Evolutionary conservation across 2,113 vertebrate species (phyloP).

Genomic region (Gopherus evgoodei): DNA sequence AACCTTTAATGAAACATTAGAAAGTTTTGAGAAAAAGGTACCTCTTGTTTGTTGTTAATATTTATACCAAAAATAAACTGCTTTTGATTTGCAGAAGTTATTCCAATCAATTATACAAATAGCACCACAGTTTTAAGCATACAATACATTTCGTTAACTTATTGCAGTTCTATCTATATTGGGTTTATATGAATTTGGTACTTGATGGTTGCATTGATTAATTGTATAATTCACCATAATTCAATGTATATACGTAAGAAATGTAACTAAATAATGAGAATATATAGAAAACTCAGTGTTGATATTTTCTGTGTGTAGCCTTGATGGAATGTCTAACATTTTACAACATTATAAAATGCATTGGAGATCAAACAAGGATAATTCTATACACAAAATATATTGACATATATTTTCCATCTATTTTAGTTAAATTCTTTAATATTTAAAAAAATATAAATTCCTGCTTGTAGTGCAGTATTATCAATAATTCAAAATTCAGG

Average conservation of each 20-base stretch:
- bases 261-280: slow-evolving; percentile 39
- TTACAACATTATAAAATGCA: not conserved
- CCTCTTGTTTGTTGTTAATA: slow-evolving; percentile 18
- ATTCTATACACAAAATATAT: slow-evolving; percentile 32
- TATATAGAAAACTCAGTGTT: slow-evolving; percentile 17
- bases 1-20: slow-evolving; percentile 80
- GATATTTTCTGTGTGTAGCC: not conserved
- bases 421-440: slow-evolving; percentile 31
- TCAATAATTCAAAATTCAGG: slow-evolving; percentile 19
- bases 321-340: not conserved
- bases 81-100: not conserved
- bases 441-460: not conserved
- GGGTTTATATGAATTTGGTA: slow-evolving; percentile 45
- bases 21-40: slow-evolving; percentile 91
- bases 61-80: not conserved
- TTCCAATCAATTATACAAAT: not conserved
- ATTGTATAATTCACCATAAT: slow-evolving; percentile 16
- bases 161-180: not conserved
- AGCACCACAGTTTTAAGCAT: slow-evolving; percentile 50
- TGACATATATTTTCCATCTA: not conserved
- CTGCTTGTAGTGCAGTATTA: slow-evolving; percentile 9
- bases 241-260: slow-evolving; percentile 4
- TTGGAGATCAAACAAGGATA: slow-evolving; percentile 22
- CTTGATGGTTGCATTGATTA: slow-evolving; percentile 31
- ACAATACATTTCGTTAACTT: slow-evolving; percentile 19